Base-by-base conservation (phyloP, 2,888 invertebrate genomes). In the Sipunculus nudus region DNA sequence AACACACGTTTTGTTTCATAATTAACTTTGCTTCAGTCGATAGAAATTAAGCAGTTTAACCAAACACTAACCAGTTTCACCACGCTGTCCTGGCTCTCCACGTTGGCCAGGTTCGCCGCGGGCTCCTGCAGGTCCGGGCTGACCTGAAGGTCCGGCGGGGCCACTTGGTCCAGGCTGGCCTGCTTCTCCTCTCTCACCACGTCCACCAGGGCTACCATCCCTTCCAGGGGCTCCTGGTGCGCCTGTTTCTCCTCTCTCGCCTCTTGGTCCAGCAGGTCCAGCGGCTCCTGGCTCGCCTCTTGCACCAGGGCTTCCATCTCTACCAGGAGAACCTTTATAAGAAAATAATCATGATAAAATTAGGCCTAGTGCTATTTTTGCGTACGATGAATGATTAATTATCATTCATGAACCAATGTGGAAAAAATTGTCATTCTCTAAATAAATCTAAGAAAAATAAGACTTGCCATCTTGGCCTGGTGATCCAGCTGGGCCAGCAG, bases 41-140 rank as follows among this genome's bases (percentile, higher is more conserved):
- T 23, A 53, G 53, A 21, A 8, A 5, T 5, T 38, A 16, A n/a
- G 54, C 59, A 21, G 35, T n/a, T 38, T 45, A n/a, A 10, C 59
- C 63, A 25, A 43, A n/a, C n/a, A n/a, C 16, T 19, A 10, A 16
- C 64, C 59, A 32, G 61, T 35, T 16, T 21, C 53, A n/a, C 67
- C 67, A 40, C 39, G 28, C 31, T 38, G 43, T 43, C 66, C 66
- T 25, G 46, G 21, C 10, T 45, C 46, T 3, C 67, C 67, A 3
- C 46, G 25, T 25, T 26, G 28, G 28, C 64, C 64, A 23, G 39
- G n/a, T 40, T 40, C 19, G 21, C 63, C 63, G 25, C 52, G 21
- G 19, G 53, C 53, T 29, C 47, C 57, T 25, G 57, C 16, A 19
- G 50, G 31, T 10, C 61, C 61, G 13, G 26, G 50, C 21, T 49